Evolutionary conservation across 2,888 invertebrate genomes (phyloP).

Genomic region (Cepaea hortensis): DNA sequence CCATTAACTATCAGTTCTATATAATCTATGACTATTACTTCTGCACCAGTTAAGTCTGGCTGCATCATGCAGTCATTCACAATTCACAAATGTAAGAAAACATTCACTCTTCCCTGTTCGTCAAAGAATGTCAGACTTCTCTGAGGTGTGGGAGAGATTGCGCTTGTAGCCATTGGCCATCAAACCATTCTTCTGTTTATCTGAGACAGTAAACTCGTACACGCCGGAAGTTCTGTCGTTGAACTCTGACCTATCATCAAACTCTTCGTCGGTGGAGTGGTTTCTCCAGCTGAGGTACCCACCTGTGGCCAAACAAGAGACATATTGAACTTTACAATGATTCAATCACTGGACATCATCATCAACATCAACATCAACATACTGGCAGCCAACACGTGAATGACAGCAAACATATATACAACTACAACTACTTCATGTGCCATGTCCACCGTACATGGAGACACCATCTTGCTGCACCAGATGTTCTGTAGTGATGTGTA

Average conservation of each 20-base stretch:
- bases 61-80: not conserved
- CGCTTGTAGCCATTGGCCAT: slow-evolving; percentile 36
- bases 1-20: too few species aligned
- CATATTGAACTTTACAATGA: not conserved
- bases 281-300: slow-evolving; percentile 58
- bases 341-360: too few species aligned
- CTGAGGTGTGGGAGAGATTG: slow-evolving; percentile 41
- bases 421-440: too few species aligned
- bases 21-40: too few species aligned
- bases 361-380: too few species aligned
- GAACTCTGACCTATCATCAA: slow-evolving; percentile 50
- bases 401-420: too few species aligned
- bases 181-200: not conserved
- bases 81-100: not conserved
- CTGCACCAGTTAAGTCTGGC: not conserved
- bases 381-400: too few species aligned
- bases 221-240: slow-evolving; percentile 41
- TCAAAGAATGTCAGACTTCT: slow-evolving; percentile 48
- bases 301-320: slow-evolving; percentile 11
- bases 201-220: slow-evolving; percentile 41
- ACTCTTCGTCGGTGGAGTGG: slow-evolving; percentile 50
- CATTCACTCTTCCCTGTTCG: not conserved
- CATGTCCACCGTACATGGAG: too few species aligned
- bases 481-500: too few species aligned
- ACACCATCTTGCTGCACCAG: too few species aligned